Evolutionary conservation across 2,888 invertebrate genomes (phyloP).

Genomic region (Hetaerina titia): DNA sequence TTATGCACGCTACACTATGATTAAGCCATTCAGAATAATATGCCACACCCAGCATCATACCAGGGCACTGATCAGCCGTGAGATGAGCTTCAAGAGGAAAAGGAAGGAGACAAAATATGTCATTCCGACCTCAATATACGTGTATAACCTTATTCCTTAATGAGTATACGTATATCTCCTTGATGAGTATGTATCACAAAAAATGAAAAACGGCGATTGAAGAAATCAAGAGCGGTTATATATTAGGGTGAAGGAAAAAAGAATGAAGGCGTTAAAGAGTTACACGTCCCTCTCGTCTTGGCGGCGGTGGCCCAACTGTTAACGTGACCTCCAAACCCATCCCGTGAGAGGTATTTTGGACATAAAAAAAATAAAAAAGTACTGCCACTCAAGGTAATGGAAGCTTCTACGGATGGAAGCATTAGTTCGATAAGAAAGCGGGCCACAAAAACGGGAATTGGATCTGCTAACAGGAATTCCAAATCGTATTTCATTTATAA

Average conservation of each 20-base stretch:
- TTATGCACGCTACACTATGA: too few species aligned
- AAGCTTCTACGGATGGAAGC: background rate
- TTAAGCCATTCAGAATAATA: too few species aligned
- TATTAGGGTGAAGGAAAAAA: background rate
- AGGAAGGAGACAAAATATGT: too few species aligned
- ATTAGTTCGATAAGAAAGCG: background rate
- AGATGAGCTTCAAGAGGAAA: too few species aligned
- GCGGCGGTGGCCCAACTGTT: background rate
- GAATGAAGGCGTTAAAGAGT: background rate
- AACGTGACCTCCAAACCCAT: background rate
- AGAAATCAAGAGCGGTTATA: background rate
- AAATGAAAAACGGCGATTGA: too few species aligned
- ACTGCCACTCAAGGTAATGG: slow-evolving; percentile 13
- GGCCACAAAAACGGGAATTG: background rate
- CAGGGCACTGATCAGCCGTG: too few species aligned
- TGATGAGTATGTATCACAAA: too few species aligned
- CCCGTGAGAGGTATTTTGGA: background rate
- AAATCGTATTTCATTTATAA: background rate
- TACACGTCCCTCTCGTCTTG: background rate
- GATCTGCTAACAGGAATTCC: background rate
- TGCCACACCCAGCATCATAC: too few species aligned
- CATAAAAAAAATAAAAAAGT: background rate
- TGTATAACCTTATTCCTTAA: too few species aligned
- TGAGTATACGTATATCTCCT: too few species aligned
- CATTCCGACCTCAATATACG: too few species aligned